These are phyloP conservation scores for Heliconius ethilla DNA, from an alignment of 2,888 invertebrate genomes.

Conservation along the genomic window DNA sequence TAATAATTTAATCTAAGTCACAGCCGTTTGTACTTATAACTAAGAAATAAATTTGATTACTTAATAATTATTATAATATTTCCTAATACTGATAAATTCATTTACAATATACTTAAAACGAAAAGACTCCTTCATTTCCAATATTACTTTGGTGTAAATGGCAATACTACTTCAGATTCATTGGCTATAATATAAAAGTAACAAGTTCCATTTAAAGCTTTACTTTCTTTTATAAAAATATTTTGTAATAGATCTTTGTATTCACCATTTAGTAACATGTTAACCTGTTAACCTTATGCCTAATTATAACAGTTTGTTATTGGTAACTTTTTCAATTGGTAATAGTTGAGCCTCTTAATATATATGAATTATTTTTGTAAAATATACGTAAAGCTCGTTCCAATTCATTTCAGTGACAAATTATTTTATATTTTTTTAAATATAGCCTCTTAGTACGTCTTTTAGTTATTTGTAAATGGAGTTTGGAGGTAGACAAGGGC, in stretches of 20 bases:
- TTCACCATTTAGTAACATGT: not conserved
- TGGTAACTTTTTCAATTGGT: not conserved
- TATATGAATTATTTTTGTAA: not conserved
- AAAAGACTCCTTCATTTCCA: slow-evolving; percentile 32
- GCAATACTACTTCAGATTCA: slow-evolving; percentile 39
- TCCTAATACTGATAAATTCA: slow-evolving; percentile 47
- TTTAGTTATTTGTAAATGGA: slow-evolving; percentile 10
- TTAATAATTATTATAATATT: slow-evolving; percentile 24
- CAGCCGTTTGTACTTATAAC: slow-evolving; percentile 44
- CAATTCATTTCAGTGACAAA: not conserved
- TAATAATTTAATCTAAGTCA: slow-evolving; percentile 43
- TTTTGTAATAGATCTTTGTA: not conserved
- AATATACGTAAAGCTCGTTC: slow-evolving; percentile 1
- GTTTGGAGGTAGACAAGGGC: slow-evolving; percentile 66
- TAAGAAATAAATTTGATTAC: slow-evolving; percentile 13
- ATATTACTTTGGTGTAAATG: slow-evolving; percentile 45
- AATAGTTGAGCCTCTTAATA: slow-evolving; percentile 5
- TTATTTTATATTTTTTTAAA: not conserved
- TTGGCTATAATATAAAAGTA: slow-evolving; percentile 10
- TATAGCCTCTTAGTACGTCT: slow-evolving; percentile 37
- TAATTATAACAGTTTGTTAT: not conserved
- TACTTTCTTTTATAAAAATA: not conserved
- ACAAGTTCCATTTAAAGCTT: slow-evolving; percentile 25
- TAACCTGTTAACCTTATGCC: not conserved
- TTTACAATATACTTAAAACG: not conserved